Conservation (phyloP, 2,888 invertebrate species). For the Aporophyla lueneburgensis region DNA sequence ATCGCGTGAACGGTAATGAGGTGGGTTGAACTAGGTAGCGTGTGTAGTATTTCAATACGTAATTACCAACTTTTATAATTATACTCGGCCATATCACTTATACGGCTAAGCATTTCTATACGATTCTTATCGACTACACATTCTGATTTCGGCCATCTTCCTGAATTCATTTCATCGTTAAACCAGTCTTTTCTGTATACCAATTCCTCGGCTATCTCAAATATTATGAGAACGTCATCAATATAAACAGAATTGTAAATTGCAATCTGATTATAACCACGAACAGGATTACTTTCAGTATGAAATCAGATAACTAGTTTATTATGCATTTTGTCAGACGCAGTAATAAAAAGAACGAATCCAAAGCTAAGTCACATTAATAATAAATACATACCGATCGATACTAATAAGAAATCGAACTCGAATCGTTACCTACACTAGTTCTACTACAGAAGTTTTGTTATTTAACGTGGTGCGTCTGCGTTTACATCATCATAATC, state of each 20-base stretch:
- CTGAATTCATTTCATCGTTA: not conserved
- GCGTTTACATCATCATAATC: too few species aligned
- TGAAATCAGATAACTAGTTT: not conserved
- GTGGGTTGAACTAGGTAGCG: not conserved
- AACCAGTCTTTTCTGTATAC: not conserved
- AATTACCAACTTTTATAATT: constrained; percentile 1
- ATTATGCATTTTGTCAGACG: not conserved
- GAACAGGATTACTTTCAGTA: not conserved
- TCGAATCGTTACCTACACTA: not conserved
- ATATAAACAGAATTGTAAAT: constrained; percentile 1
- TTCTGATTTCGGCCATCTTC: too few species aligned
- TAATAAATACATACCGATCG: not conserved
- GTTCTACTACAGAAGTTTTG: not conserved
- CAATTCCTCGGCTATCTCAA: not conserved
- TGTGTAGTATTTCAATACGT: not conserved
- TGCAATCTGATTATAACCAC: constrained; percentile 1
- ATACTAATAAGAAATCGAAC: constrained; percentile 13
- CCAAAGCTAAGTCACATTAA: not conserved
- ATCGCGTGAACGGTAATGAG: constrained; percentile 3
- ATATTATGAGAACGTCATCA: not conserved
- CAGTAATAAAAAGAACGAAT: not conserved
- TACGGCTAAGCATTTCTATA: not conserved
- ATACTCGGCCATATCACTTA: constrained; percentile 1
- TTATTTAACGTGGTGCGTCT: not conserved
- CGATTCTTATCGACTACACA: not conserved